Evolutionary conservation across 2,113 vertebrate species (phyloP).

Genomic region (Tamias sibiricus): DNA sequence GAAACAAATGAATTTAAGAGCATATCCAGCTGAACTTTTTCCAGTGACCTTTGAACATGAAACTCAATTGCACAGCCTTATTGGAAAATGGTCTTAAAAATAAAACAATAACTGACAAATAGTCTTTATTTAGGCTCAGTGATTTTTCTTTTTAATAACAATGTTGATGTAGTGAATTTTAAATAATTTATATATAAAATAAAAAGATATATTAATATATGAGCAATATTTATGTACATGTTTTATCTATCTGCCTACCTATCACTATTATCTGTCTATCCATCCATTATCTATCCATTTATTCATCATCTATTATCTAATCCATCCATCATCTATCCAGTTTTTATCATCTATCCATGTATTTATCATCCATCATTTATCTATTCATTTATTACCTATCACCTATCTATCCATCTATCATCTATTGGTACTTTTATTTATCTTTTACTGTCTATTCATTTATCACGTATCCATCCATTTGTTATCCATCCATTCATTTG

Average conservation of each 20-base stretch:
- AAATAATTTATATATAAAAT: neutral
- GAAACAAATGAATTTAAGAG: neutral
- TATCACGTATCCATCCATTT: too few species aligned
- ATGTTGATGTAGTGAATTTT: neutral
- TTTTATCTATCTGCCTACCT: neutral
- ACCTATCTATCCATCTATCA: too few species aligned
- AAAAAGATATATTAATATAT: neutral
- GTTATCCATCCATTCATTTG: neutral
- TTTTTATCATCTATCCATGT: too few species aligned
- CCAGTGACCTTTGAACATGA: neutral
- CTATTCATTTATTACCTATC: too few species aligned
- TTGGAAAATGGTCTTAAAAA: neutral
- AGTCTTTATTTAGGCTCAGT: neutral
- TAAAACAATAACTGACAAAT: neutral
- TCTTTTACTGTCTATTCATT: too few species aligned
- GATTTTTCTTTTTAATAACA: neutral
- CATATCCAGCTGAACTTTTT: neutral
- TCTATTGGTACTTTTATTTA: too few species aligned
- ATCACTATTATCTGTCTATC: neutral
- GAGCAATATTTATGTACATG: neutral
- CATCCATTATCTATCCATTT: neutral
- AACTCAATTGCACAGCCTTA: neutral
- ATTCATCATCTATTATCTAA: too few species aligned
- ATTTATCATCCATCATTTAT: too few species aligned
- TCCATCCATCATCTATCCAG: too few species aligned